Evolutionary conservation across 1,140 invertebrate species (phyloP).

Genomic region (Piezodorus guildinii): DNA sequence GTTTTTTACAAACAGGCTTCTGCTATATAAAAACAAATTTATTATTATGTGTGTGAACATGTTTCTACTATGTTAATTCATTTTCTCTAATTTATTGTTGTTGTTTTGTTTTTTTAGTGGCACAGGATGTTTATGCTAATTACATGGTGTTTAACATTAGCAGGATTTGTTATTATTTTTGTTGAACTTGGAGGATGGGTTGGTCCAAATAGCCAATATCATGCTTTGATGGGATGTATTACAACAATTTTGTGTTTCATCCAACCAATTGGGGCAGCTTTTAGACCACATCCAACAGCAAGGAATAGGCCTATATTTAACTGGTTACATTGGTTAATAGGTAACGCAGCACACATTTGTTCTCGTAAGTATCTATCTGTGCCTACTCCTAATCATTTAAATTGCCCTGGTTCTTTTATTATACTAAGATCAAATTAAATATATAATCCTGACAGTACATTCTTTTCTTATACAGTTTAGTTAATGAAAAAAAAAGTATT

Average conservation of each 20-base stretch:
- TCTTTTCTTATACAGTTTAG: too few species aligned
- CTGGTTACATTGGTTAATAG: constrained; percentile 86
- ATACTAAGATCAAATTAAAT: too few species aligned
- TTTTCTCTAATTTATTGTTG: constrained; percentile 14
- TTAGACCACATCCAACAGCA: constrained; percentile 74
- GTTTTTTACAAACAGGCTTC: too few species aligned
- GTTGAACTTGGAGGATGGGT: constrained; percentile 70
- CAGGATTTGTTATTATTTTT: constrained; percentile 71
- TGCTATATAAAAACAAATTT: too few species aligned
- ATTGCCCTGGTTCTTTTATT: too few species aligned
- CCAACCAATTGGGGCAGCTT: constrained; percentile 78
- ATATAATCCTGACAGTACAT: too few species aligned
- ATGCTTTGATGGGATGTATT: constrained; percentile 66
- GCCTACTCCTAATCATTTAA: background rate
- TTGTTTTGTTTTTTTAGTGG: constrained; percentile 45
- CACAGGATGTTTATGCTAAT: constrained; percentile 76
- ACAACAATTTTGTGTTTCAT: constrained; percentile 71
- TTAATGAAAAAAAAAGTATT: too few species aligned
- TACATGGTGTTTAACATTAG: constrained; percentile 64
- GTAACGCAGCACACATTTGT: constrained; percentile 83
- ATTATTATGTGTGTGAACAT: too few species aligned
- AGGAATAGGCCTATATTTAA: constrained; percentile 78
- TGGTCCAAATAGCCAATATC: constrained; percentile 51
- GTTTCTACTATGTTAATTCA: too few species aligned
- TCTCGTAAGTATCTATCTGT: constrained; percentile 52